Base-by-base conservation (phyloP, 2,888 invertebrate species). In the Holacanthella duospinosa region DNA sequence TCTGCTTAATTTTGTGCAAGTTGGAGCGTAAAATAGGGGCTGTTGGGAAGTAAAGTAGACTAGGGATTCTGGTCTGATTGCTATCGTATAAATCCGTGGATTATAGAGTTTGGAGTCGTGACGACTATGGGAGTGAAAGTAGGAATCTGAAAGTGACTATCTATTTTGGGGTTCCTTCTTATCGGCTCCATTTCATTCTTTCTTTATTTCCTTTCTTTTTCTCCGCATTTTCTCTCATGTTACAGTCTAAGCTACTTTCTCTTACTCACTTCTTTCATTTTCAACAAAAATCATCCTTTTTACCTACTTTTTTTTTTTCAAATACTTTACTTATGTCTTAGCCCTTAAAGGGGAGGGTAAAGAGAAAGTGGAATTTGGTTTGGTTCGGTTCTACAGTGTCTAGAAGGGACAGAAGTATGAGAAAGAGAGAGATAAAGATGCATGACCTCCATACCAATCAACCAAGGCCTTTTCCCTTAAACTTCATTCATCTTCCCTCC, bases 81-180 rank as follows among this genome's bases (percentile, higher is more conserved):
- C 48, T 48, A 48, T 48, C 48, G 48, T 48, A 48, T 48, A 48
- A 48, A 48, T 48, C 48, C 48, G n/a, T 48, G 48, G 48, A 48
- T 48, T 48, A 48, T 21, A 48, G 48, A 48, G 19, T 48, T 48
- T 48, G 48, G 48, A 48, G 21, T 48, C 48, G 48, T 48, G 12
- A 21, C 21, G 48, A 16, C 16, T n/a, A n/a, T n/a, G n/a, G 19
- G 48, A 48, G 48, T 4, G n/a, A n/a, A 21, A n/a, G 48, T 9
- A 48, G 48, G n/a, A 48, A 48, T 36, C 19, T 48, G 48, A 21
- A 48, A 48, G 48, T n/a, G 21, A 48, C 48, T 48, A 48, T 48
- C 48, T 48, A 9, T 21, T 48, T 16, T 36, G 36, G 48, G 16
- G 16, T 48, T 48, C 21, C 21, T 21, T 48, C 48, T 48, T 48